Percentiles rank a stretch among this genome's conserved stretches.
Evolutionary conservation across 2,797 vertebrate genomes (phyloP).

Genomic region (Danio aesculapii): DNA sequence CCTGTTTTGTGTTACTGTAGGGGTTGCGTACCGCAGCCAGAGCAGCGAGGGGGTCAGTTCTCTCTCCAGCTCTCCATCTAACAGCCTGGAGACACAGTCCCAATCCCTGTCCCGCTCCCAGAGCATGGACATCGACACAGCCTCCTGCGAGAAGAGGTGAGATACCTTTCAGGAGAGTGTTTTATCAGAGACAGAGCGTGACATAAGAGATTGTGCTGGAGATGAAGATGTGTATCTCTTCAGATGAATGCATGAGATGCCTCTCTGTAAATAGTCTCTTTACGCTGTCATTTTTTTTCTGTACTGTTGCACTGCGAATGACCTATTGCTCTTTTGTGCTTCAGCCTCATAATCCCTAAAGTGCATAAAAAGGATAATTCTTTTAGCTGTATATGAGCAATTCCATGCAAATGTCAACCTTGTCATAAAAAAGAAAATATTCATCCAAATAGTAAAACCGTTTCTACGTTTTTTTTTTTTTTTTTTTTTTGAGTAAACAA

Average conservation of each 20-base stretch:
- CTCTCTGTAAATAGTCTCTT: neutral
- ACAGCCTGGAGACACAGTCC: constrained; percentile 98
- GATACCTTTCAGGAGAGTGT: neutral
- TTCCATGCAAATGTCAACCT: too few relatives aligned
- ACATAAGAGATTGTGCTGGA: neutral
- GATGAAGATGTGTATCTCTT: neutral
- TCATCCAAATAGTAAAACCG: too few relatives aligned
- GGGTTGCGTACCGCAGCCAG: constrained; percentile 95
- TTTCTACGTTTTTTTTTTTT: too few relatives aligned
- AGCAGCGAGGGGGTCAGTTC: constrained; percentile 99
- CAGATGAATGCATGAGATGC: neutral
- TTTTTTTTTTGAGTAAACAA: too few relatives aligned
- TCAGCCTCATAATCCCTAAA: constrained; percentile 3
- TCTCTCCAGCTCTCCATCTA: constrained; percentile 98
- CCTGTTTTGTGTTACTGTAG: constrained; percentile 66
- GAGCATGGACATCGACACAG: constrained; percentile 99
- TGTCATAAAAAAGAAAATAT: too few relatives aligned
- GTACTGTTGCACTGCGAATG: constrained; percentile 10
- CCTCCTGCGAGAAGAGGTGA: constrained; percentile 99
- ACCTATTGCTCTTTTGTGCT: constrained; percentile 5
- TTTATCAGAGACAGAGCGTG: constrained; percentile 13
- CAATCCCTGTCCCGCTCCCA: constrained; percentile 98
- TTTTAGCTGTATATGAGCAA: neutral
- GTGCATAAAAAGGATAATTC: neutral
- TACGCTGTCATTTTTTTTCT: constrained; percentile 7